Conservation (phyloP, 2,797 vertebrate genomes). For the Adelosebastes latens region DNA sequence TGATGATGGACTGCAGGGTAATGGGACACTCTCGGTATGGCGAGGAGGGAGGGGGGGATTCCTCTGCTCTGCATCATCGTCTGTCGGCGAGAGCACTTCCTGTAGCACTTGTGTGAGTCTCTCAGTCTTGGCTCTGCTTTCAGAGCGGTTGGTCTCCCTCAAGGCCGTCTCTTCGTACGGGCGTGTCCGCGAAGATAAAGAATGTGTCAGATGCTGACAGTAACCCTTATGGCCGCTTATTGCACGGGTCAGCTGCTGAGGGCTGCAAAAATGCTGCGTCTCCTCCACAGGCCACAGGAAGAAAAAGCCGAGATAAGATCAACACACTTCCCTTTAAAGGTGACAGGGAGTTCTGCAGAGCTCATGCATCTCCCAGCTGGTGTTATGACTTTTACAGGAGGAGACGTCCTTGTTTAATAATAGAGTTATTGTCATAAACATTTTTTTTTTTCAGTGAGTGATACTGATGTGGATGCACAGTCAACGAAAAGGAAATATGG, state of each 20-base stretch:
- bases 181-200: conserved; percentile 31
- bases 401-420: conserved; percentile 12
- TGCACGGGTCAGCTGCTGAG: conserved; percentile 62
- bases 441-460: background rate
- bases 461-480: background rate
- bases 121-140: background rate
- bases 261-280: conserved; percentile 23
- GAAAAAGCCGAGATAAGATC: conserved; percentile 17
- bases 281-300: conserved; percentile 29
- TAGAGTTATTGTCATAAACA: background rate
- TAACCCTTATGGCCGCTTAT: conserved; percentile 18
- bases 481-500: background rate
- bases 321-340: conserved; percentile 23
- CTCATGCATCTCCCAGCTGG: conserved; percentile 21
- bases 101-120: background rate
- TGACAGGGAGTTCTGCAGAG: background rate
- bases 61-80: conserved; percentile 48
- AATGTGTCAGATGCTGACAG: conserved; percentile 47
- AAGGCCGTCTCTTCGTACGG: conserved; percentile 3
- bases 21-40: conserved; percentile 32
- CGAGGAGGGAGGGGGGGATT: conserved; percentile 32
- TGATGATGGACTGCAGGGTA: conserved; percentile 62
- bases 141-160: background rate
- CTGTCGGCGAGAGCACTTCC: conserved; percentile 20
- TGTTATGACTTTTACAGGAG: conserved; percentile 2